phyloP scores from a whole-genome alignment of 2,113 vertebrate genomes.

The Psittacula cyanocephala region DNA sequence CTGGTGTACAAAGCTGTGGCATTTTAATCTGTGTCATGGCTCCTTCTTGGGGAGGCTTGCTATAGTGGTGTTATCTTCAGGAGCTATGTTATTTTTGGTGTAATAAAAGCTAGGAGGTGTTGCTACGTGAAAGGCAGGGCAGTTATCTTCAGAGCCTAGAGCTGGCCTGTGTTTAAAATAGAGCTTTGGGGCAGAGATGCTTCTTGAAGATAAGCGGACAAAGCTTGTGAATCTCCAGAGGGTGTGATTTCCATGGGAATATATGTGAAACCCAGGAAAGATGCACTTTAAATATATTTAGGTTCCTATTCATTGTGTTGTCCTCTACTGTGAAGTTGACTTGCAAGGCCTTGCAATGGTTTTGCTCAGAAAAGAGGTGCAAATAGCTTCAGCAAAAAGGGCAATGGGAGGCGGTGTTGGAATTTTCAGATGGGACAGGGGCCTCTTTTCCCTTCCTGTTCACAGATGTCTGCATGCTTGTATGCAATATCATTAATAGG shows the following conservation, averaged over 20 bases:
- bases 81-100: not conserved
- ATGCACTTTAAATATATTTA: not conserved
- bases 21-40: not conserved
- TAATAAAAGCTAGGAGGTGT: not conserved
- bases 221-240: not conserved
- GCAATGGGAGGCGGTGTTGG: not conserved
- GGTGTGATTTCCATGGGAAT: not conserved
- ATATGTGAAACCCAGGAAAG: not conserved
- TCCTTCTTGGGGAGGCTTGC: not conserved
- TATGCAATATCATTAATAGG: not conserved
- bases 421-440: not conserved
- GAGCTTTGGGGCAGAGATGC: not conserved
- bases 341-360: not conserved
- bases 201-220: not conserved
- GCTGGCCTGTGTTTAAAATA: not conserved
- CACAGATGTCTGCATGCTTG: accelerated
- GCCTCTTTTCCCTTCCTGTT: not conserved
- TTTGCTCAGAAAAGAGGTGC: not conserved
- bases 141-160: not conserved
- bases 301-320: not conserved
- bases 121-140: not conserved
- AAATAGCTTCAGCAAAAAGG: not conserved
- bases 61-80: not conserved
- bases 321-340: not conserved
- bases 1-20: accelerated